Base-by-base conservation (phyloP, 2,797 vertebrate species). In the Borostomias antarcticus region DNA sequence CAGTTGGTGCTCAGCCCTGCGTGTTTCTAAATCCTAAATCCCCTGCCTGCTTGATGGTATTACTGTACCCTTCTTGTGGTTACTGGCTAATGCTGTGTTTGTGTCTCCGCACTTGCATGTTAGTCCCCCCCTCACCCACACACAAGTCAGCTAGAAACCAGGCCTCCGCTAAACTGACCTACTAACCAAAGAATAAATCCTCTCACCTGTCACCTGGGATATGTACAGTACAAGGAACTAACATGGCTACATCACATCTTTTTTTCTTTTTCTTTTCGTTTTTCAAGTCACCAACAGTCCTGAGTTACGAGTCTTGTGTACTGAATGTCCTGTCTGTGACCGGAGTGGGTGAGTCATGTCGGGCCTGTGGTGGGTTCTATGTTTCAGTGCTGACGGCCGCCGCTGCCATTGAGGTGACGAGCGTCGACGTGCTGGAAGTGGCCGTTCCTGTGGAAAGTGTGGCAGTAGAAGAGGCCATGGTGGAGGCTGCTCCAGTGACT, bases 361-460 rank as follows among this genome's bases (percentile, higher is more conserved):
- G 85, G 76, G 85, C 70, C n/a, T 40, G 40, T 84, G 79, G 77
- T 89, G 78, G 68, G 65, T 87, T 92, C 83, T 91, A 76, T 93
- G 77, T 93, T 93, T 58, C 90, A 93, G 92, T 82, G 15, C 15
- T 87, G 73, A 76, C 83, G 62, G 84, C 81, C 66, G 83, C 84
- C 47, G 85, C 88, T 62, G 19, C 77, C 40, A 1, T 74, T 33
- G 82, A 78, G 29, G 54, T 65, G 63, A 66, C 11, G 65, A 75
- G 59, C 66, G 72, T 45, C 9, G 75, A 78, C 8, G 63, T 58
- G n/a, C 25, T 52, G 5, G 37, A 40, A 19, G 32, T 67, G 0
- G 23, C 28, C 21, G 40, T 35, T 10, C 56, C 30, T 17, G 54
- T 37, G 32, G 32, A 59, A 59, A 28, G 13, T 59, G 48, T 45